These are phyloP conservation scores for Drosophila hydei DNA, from an alignment of 1,140 invertebrate genomes.

Conservation along the genomic window DNA sequence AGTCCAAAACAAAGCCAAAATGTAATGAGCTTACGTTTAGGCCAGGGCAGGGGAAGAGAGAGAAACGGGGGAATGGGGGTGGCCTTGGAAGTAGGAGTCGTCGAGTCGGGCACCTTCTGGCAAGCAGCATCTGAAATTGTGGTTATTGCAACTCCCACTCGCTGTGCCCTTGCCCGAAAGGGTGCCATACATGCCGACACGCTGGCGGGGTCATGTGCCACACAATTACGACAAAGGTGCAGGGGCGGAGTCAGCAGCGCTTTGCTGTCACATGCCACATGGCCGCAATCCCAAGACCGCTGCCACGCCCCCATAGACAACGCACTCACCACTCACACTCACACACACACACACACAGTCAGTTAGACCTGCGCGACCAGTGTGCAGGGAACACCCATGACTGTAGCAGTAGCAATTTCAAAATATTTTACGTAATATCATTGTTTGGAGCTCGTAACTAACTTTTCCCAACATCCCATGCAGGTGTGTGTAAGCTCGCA, in stretches of 20 bases:
- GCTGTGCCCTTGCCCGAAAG: slow-evolving; percentile 46
- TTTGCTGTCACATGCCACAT: slow-evolving; percentile 80
- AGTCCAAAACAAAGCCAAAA: slow-evolving; percentile 82
- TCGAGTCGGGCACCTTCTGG: slow-evolving; percentile 45
- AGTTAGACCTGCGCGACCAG: slow-evolving; percentile 24
- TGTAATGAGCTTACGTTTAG: slow-evolving; percentile 80
- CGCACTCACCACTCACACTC: slow-evolving; percentile 18
- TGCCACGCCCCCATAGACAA: slow-evolving; percentile 40
- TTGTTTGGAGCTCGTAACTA: slow-evolving; percentile 79
- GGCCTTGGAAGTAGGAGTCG: no score
- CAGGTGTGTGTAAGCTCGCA: slow-evolving; percentile 35
- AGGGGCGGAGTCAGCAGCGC: slow-evolving; percentile 64
- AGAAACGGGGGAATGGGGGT: background rate
- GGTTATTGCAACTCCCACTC: slow-evolving; percentile 54
- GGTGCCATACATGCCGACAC: slow-evolving; percentile 42
- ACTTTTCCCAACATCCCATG: slow-evolving; percentile 63
- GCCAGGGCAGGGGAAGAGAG: slow-evolving; percentile 11
- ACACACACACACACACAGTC: slow-evolving; percentile 10
- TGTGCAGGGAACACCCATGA: slow-evolving; percentile 6
- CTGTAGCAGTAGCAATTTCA: slow-evolving; percentile 64
- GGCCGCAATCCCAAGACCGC: slow-evolving; percentile 65
- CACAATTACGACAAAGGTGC: slow-evolving; percentile 76
- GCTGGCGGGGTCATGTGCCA: slow-evolving; percentile 69
- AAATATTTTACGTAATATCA: slow-evolving; percentile 83
- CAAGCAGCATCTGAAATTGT: slow-evolving; percentile 73